Percentiles rank a stretch among this genome's conserved stretches.
phyloP scores from a whole-genome alignment of 2,888 invertebrate species.

The Drosophila limbata region DNA sequence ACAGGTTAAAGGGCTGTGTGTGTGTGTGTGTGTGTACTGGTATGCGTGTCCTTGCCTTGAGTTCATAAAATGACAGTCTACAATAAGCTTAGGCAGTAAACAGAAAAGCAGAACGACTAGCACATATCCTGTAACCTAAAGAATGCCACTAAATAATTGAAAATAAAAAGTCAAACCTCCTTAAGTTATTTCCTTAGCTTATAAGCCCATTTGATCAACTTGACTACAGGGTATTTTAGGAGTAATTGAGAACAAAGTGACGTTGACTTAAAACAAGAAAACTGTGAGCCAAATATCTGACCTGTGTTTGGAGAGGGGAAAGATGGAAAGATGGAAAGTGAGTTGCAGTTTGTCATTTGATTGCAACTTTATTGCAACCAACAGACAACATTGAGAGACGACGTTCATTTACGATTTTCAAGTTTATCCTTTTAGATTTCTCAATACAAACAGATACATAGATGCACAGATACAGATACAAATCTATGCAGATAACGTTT shows the following conservation, averaged over 20 bases:
- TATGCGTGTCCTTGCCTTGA: slow-evolving; percentile 57
- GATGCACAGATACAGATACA: slow-evolving; percentile 9
- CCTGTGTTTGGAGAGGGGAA: slow-evolving; percentile 33
- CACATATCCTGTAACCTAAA: slow-evolving; percentile 2
- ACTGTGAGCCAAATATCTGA: not conserved
- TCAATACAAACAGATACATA: slow-evolving; percentile 11
- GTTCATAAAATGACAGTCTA: slow-evolving; percentile 70
- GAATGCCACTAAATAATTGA: not conserved
- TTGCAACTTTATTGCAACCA: slow-evolving; percentile 35
- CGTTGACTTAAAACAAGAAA: not conserved
- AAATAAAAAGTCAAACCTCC: not conserved
- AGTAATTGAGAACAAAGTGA: slow-evolving; percentile 14
- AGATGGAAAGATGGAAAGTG: slow-evolving; percentile 44
- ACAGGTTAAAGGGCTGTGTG: not conserved
- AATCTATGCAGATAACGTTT: slow-evolving; percentile 27
- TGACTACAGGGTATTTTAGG: not conserved
- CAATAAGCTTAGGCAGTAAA: slow-evolving; percentile 19
- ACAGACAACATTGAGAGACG: slow-evolving; percentile 15
- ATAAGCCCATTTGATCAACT: not conserved
- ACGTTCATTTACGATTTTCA: slow-evolving; percentile 36
- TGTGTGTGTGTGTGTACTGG: slow-evolving; percentile 10
- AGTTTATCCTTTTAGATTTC: slow-evolving; percentile 30
- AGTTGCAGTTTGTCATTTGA: slow-evolving; percentile 38
- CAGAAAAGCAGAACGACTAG: not conserved
- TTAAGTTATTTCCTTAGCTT: not conserved